These are phyloP conservation scores for Xerus inauris DNA, from an alignment of 2,113 vertebrate genomes.

Conservation along the genomic window DNA sequence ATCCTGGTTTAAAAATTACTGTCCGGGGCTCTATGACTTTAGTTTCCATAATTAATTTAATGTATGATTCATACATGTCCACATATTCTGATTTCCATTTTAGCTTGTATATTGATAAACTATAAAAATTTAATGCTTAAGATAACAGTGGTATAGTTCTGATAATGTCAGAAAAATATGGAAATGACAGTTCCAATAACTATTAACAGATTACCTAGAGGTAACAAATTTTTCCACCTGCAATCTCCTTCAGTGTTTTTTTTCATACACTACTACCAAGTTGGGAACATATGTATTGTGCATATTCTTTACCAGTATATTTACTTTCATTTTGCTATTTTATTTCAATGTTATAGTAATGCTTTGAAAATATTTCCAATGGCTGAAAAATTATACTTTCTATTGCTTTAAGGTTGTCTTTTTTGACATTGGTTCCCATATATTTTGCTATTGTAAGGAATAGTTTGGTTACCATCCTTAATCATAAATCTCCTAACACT, in stretches of 20 bases:
- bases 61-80: background rate
- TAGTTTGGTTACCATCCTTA: background rate
- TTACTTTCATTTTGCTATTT: constrained; percentile 44
- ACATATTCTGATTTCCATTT: background rate
- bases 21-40: background rate
- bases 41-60: background rate
- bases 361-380: constrained; percentile 20
- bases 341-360: background rate
- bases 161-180: background rate
- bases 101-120: background rate
- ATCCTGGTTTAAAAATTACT: constrained; percentile 28
- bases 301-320: background rate
- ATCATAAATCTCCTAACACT: background rate
- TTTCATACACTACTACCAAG: background rate
- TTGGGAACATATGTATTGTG: background rate
- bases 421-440: background rate
- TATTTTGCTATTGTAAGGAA: background rate
- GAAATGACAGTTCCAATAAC: background rate
- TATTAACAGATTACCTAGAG: background rate
- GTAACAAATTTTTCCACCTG: background rate
- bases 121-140: constrained; percentile 3
- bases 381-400: background rate
- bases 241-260: background rate
- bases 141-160: background rate
- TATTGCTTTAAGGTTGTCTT: background rate